Evolutionary conservation across 1,140 invertebrate species (phyloP).

Genomic region (Trichonephila clavipes): DNA sequence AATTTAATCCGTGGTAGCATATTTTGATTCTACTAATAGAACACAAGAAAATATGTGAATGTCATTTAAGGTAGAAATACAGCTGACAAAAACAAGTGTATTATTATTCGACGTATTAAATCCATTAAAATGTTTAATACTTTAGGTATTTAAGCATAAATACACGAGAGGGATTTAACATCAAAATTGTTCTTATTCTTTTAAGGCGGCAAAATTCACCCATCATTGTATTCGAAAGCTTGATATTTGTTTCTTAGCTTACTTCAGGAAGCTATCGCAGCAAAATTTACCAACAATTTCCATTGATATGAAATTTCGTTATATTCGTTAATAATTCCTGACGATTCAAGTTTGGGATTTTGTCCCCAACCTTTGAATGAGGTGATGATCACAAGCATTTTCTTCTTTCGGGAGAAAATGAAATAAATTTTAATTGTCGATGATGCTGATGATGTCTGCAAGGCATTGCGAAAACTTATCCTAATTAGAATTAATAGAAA

Average conservation of each 20-base stretch:
- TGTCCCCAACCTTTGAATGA: background rate
- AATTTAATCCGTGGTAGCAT: too few species aligned
- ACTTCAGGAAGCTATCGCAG: background rate
- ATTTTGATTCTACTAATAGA: too few species aligned
- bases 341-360: slow-evolving; percentile 12
- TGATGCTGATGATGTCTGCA: background rate
- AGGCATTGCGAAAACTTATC: slow-evolving; percentile 19
- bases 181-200: background rate
- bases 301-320: background rate
- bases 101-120: too few species aligned
- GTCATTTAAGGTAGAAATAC: too few species aligned
- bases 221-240: background rate
- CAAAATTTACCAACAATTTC: background rate
- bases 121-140: too few species aligned
- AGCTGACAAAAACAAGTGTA: too few species aligned
- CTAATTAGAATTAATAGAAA: background rate
- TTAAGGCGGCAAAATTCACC: background rate
- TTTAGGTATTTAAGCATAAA: background rate
- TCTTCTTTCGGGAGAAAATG: slow-evolving; percentile 13
- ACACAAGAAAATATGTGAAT: too few species aligned
- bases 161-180: background rate
- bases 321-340: background rate
- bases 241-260: background rate
- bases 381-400: background rate
- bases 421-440: slow-evolving; percentile 38